Conservation (phyloP, 2,888 invertebrate species). For the Noctua fimbriata region DNA sequence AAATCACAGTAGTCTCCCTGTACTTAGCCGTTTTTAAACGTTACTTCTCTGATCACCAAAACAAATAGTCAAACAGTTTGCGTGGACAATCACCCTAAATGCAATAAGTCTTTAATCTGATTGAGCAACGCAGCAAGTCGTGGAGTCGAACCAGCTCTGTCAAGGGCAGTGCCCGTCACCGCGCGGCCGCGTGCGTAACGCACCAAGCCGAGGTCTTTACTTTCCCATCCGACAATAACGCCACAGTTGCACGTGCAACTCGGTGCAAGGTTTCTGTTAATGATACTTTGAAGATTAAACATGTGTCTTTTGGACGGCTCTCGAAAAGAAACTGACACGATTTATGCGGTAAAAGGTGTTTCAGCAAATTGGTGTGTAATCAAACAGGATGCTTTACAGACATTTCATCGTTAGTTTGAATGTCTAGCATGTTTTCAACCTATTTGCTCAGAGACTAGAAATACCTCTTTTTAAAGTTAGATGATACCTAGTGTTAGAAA, state of each 20-base stretch:
- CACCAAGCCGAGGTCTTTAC: constrained; percentile 84
- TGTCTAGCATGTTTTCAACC: not conserved
- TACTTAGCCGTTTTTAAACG: not conserved
- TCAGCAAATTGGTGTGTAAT: constrained; percentile 16
- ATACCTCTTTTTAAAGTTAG: not conserved
- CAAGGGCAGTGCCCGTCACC: constrained; percentile 87
- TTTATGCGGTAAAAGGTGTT: constrained; percentile 14
- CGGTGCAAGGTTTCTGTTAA: constrained; percentile 53
- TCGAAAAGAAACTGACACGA: constrained; percentile 28
- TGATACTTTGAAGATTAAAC: constrained; percentile 24
- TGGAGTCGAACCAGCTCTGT: constrained; percentile 80
- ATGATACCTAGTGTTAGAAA: not conserved
- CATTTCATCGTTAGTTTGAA: not conserved
- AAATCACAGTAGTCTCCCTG: not conserved
- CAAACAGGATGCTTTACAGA: not conserved
- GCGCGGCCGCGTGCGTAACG: constrained; percentile 71
- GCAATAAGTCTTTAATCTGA: constrained; percentile 41
- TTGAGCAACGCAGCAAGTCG: constrained; percentile 56
- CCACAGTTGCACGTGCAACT: constrained; percentile 63
- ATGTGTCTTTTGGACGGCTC: constrained; percentile 6
- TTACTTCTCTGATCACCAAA: not conserved
- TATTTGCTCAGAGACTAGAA: not conserved
- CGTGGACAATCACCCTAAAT: constrained; percentile 8
- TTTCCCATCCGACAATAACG: constrained; percentile 79
- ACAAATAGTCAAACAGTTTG: not conserved